Evolutionary conservation across 1,140 invertebrate species (phyloP).

Genomic region (Drosophila orena): DNA sequence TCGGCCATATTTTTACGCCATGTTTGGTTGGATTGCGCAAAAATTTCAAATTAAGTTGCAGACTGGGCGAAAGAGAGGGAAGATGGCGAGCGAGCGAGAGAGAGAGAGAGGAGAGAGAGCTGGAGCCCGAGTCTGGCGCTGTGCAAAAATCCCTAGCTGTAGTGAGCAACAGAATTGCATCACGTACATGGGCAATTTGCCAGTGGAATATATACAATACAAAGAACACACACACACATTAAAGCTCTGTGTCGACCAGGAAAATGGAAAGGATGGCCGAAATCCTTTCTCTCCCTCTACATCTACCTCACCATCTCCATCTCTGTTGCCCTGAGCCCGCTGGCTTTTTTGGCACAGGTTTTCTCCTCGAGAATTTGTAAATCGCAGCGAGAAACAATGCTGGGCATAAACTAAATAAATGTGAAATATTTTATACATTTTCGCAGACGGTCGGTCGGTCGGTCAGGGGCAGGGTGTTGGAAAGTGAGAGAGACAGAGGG

Average conservation of each 20-base stretch:
- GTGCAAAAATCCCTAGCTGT: conserved; percentile 36
- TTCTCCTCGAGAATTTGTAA: conserved; percentile 79
- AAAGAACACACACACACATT: conserved; percentile 48
- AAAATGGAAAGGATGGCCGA: conserved; percentile 60
- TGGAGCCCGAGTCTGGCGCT: background rate
- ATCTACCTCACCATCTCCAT: conserved; percentile 12
- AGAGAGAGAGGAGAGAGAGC: conserved; percentile 4
- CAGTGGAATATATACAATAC: conserved; percentile 76
- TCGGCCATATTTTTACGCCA: conserved; percentile 74
- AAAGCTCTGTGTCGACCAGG: conserved; percentile 24
- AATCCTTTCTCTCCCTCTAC: background rate
- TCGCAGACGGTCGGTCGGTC: conserved; percentile 23
- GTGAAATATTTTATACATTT: conserved; percentile 75
- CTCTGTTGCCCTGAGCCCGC: conserved; percentile 9
- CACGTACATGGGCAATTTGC: conserved; percentile 83
- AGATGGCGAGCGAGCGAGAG: conserved; percentile 1
- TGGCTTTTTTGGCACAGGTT: conserved; percentile 70
- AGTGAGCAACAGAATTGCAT: conserved; percentile 83
- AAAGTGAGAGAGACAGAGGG: background rate
- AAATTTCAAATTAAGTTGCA: conserved; percentile 84
- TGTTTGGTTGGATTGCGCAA: conserved; percentile 82
- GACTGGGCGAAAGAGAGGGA: conserved; percentile 9
- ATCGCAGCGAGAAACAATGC: conserved; percentile 82
- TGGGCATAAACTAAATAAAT: conserved; percentile 79
- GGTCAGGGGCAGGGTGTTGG: conserved; percentile 7